Conservation (phyloP, 1,140 invertebrate genomes). For the Steinernema feltiae region DNA sequence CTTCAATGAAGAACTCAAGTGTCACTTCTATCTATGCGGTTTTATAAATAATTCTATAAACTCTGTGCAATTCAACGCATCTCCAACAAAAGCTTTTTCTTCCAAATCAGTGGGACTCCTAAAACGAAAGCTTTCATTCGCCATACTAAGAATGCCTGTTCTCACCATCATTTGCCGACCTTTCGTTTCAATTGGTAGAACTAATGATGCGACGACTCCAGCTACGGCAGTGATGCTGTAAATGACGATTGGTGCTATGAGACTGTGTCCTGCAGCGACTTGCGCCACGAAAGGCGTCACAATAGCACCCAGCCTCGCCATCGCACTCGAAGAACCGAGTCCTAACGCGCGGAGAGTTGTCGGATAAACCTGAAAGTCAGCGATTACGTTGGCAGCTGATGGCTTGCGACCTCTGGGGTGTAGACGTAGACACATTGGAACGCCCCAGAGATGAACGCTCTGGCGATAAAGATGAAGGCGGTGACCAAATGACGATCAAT, state of each 20-base stretch:
- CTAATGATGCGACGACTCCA: slow-evolving; percentile 69
- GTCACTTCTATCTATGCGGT: too few relatives aligned
- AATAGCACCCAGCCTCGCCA: slow-evolving; percentile 84
- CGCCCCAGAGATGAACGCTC: slow-evolving; percentile 83
- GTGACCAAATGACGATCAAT: slow-evolving; percentile 73
- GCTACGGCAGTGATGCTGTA: slow-evolving; percentile 71
- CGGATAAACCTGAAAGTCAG: slow-evolving; percentile 69
- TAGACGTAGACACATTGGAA: slow-evolving; percentile 93
- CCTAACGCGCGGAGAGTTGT: slow-evolving; percentile 79
- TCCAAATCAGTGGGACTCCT: slow-evolving; percentile 11
- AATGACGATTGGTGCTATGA: slow-evolving; percentile 68
- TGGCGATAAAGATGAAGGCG: slow-evolving; percentile 76
- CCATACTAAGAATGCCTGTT: neutral
- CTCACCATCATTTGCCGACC: slow-evolving; percentile 60
- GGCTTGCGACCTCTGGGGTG: slow-evolving; percentile 72
- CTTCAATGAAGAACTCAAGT: too few relatives aligned
- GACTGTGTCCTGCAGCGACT: slow-evolving; percentile 71
- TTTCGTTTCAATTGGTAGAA: slow-evolving; percentile 74
- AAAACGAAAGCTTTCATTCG: neutral
- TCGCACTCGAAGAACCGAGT: slow-evolving; percentile 78
- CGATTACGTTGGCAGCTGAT: slow-evolving; percentile 3
- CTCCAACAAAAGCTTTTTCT: too few relatives aligned
- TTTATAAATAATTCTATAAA: too few relatives aligned
- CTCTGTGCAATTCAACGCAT: too few relatives aligned
- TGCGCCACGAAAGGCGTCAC: slow-evolving; percentile 85